Percentiles rank a stretch among this genome's conserved stretches.
Conservation (phyloP, 2,113 vertebrate species). For the Phylloscopus trochilus region DNA sequence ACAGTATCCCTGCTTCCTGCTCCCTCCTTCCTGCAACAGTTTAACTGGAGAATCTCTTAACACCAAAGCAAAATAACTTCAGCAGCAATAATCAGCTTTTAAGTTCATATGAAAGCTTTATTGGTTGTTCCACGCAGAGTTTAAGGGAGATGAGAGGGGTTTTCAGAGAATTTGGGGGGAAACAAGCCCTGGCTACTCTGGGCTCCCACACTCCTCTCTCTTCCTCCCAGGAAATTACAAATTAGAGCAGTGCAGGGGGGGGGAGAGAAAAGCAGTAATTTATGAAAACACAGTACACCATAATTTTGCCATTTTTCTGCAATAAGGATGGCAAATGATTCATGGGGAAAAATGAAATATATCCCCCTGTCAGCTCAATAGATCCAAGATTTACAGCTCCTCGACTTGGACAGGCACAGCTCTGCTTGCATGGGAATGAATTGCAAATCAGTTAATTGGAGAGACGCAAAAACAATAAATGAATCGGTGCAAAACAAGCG, state of each 20-base stretch:
- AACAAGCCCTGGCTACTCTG: background rate
- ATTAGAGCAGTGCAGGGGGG: background rate
- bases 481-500: background rate
- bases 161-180: background rate
- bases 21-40: background rate
- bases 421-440: constrained; percentile 76
- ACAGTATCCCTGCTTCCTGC: background rate
- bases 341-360: constrained; percentile 80
- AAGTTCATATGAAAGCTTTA: background rate
- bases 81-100: background rate
- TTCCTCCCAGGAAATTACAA: constrained; percentile 58
- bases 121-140: background rate
- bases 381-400: constrained; percentile 81
- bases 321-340: constrained; percentile 81
- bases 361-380: constrained; percentile 76
- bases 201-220: constrained; percentile 19
- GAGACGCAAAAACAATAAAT: constrained; percentile 39
- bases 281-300: constrained; percentile 78
- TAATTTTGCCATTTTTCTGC: constrained; percentile 83
- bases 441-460: constrained; percentile 75
- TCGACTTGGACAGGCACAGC: constrained; percentile 74
- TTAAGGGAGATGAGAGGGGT: background rate
- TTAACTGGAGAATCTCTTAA: background rate
- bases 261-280: constrained; percentile 65
- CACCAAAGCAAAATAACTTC: background rate